phyloP scores from a whole-genome alignment of 2,888 invertebrate species.

The Chorisops tibialis region DNA sequence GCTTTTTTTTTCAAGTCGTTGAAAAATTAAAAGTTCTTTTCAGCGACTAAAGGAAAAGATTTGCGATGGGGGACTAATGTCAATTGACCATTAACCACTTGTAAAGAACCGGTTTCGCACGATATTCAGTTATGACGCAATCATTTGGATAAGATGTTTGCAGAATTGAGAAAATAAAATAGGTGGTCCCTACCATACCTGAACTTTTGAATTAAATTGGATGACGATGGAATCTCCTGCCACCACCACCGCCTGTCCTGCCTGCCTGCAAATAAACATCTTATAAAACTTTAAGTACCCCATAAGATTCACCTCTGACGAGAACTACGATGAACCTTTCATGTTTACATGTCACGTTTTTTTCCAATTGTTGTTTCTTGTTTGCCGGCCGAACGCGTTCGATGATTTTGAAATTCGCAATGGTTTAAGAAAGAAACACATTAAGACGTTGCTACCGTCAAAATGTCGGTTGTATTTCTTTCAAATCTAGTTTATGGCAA shows the following conservation, averaged over 20 bases:
- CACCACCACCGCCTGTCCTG: neutral
- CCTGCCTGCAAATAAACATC: neutral
- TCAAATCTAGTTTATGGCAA: no score
- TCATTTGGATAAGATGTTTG: constrained; percentile 14
- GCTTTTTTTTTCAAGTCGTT: neutral
- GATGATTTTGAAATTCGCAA: no score
- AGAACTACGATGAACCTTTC: no score
- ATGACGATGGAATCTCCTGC: no score
- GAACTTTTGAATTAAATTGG: no score
- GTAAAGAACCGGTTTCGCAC: constrained; percentile 27
- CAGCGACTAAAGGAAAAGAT: constrained; percentile 1
- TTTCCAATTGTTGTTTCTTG: no score
- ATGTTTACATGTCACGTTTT: no score
- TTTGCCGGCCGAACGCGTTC: no score
- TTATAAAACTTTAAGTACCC: neutral
- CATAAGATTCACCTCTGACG: neutral
- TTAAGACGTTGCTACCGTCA: no score
- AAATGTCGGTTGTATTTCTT: no score
- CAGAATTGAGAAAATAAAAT: neutral
- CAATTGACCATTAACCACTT: constrained; percentile 20
- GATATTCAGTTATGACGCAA: constrained; percentile 14
- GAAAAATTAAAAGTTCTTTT: neutral
- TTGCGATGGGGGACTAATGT: constrained; percentile 3
- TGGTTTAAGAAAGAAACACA: no score
- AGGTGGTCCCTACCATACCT: no score